Conservation (phyloP, 92 coral and sea anemone genomes). For the Umimayanthus chanpuru region DNA sequence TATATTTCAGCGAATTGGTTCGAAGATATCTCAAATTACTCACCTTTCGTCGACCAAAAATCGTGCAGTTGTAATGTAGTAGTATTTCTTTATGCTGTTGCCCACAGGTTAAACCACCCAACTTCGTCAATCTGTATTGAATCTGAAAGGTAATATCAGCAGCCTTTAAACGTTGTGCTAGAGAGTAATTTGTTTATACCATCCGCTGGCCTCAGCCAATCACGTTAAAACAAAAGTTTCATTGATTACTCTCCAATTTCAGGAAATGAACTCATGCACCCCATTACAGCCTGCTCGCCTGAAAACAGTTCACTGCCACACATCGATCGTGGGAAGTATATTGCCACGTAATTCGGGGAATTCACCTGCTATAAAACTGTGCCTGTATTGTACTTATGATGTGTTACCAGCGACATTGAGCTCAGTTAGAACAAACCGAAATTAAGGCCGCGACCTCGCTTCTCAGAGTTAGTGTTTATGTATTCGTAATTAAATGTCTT, state of each 20-base stretch:
- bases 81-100: no score
- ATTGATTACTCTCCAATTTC: not conserved
- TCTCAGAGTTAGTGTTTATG: not conserved
- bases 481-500: no score
- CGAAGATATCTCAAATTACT: not conserved
- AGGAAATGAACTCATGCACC: not conserved
- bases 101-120: not conserved
- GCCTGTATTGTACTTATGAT: not conserved
- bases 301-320: not conserved
- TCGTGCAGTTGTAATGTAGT: not conserved
- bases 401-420: not conserved
- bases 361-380: not conserved
- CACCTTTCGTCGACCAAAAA: not conserved
- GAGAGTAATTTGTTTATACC: not conserved
- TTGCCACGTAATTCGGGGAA: not conserved
- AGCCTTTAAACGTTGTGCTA: not conserved
- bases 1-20: no score
- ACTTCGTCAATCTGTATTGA: not conserved
- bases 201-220: not conserved
- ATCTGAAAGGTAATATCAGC: not conserved
- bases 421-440: no score
- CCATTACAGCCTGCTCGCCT: not conserved
- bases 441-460: not conserved
- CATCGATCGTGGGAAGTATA: not conserved
- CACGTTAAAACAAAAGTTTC: not conserved